Conservation (phyloP, 2,888 invertebrate species). For the Xylota sylvarum region DNA sequence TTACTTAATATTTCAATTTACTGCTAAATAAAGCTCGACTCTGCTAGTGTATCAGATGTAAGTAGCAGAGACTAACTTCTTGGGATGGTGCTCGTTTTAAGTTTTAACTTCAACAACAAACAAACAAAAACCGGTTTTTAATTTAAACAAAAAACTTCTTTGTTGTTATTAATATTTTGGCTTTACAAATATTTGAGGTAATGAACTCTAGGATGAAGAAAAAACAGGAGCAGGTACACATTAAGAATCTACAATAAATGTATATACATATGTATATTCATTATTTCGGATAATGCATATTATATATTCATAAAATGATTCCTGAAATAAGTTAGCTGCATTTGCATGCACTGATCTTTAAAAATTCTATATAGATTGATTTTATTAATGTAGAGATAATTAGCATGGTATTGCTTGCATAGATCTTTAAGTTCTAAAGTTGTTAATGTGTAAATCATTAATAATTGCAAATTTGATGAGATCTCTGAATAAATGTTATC, state of each 20-base stretch:
- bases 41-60: conserved; percentile 13
- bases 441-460: background rate
- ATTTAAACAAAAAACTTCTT: conserved; percentile 25
- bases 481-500: background rate
- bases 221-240: background rate
- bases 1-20: conserved; percentile 22
- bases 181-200: conserved; percentile 44
- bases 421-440: background rate
- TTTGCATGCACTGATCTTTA: background rate
- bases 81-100: conserved; percentile 18
- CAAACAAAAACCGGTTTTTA: conserved; percentile 54
- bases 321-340: background rate
- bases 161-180: conserved; percentile 40
- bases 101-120: conserved; percentile 50
- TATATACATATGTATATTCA: background rate
- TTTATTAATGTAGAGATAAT: background rate
- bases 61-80: background rate
- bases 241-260: background rate
- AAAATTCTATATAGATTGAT: background rate
- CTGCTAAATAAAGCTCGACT: conserved; percentile 20
- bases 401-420: background rate
- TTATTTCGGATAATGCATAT: background rate
- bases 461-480: background rate
- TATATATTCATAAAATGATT: background rate
- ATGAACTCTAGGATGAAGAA: conserved; percentile 41